A percentile compares a stretch with the other conserved stretches of the same genome.
These are phyloP conservation scores for Candidula unifasciata DNA, from an alignment of 2,888 invertebrate genomes.

Conservation along the genomic window DNA sequence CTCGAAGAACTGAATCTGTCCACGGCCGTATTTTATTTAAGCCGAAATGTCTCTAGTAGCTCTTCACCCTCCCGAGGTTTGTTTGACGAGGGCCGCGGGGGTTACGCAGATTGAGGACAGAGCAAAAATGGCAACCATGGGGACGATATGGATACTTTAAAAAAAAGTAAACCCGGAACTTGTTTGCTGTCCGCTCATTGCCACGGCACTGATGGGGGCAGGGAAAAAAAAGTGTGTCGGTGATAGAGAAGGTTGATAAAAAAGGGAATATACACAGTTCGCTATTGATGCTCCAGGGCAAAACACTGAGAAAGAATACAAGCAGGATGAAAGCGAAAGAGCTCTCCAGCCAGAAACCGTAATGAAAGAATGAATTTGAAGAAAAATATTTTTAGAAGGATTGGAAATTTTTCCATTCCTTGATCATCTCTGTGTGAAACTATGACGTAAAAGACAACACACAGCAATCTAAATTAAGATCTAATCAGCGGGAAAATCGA, in stretches of 20 bases:
- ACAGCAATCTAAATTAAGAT: too few species aligned
- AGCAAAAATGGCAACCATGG: conserved; percentile 35
- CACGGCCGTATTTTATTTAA: conserved; percentile 19
- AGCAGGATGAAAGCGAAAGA: background rate
- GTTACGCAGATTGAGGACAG: conserved; percentile 10
- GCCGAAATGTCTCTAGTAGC: conserved; percentile 28
- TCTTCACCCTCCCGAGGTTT: conserved; percentile 31
- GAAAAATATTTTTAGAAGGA: background rate
- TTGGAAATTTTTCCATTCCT: background rate
- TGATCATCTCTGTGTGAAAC: too few species aligned
- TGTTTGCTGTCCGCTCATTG: conserved; percentile 25
- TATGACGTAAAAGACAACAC: too few species aligned
- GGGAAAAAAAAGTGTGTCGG: background rate
- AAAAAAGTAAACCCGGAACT: background rate
- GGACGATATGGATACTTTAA: background rate
- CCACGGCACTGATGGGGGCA: background rate
- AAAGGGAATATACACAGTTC: background rate
- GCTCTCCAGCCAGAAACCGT: background rate
- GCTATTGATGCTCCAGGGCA: background rate
- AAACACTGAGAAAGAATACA: background rate
- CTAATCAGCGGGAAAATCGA: too few species aligned
- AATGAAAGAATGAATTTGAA: background rate
- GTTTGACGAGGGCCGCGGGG: conserved; percentile 39
- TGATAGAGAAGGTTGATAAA: background rate
- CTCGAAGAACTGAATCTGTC: conserved; percentile 29